Conservation (phyloP, 1,140 invertebrate genomes). For the Polyergus mexicanus region DNA sequence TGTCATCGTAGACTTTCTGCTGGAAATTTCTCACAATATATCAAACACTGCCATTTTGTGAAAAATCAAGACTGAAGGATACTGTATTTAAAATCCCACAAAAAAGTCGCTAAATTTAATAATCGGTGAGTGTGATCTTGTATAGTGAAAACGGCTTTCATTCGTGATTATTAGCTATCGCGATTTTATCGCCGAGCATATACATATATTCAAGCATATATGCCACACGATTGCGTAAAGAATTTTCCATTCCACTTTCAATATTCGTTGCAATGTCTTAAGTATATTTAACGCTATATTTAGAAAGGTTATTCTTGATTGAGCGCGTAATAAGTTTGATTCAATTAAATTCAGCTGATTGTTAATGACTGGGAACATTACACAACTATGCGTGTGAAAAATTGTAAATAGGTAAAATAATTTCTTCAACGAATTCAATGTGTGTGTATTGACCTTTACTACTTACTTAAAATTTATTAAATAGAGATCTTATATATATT, state of each 20-base stretch:
- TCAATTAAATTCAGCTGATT: neutral
- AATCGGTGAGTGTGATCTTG: neutral
- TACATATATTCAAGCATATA: neutral
- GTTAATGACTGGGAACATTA: neutral
- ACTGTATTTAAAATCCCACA: neutral
- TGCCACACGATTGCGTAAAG: slow-evolving; percentile 25
- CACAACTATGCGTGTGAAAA: neutral
- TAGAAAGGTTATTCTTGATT: neutral
- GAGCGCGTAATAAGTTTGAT: neutral
- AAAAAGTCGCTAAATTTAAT: slow-evolving; percentile 14
- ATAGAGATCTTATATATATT: neutral
- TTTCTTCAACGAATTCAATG: neutral
- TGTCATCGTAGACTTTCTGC: neutral
- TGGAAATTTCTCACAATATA: neutral
- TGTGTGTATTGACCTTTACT: neutral
- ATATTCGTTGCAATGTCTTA: neutral
- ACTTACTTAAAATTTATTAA: neutral
- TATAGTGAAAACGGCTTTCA: neutral
- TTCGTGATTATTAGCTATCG: slow-evolving; percentile 10
- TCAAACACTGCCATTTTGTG: neutral
- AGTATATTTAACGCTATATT: slow-evolving; percentile 5
- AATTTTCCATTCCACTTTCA: slow-evolving; percentile 20
- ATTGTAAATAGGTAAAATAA: neutral
- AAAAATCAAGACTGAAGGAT: neutral
- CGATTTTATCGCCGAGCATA: neutral